phyloP scores from a whole-genome alignment of 2,113 vertebrate species.

The Ivindomyrus marchei region DNA sequence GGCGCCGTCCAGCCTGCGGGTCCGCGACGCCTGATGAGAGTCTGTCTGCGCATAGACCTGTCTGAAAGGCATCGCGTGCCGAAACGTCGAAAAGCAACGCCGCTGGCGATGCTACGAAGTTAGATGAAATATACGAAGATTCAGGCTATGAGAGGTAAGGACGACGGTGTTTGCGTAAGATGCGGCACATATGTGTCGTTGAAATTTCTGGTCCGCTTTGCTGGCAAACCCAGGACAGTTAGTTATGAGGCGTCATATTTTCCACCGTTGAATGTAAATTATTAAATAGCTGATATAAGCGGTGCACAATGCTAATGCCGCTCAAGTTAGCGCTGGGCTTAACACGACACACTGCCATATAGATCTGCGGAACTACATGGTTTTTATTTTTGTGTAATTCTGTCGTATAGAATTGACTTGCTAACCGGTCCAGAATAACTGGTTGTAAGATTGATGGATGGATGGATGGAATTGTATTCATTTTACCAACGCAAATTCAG shows the following conservation, averaged over 20 bases:
- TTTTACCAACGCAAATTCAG: not conserved
- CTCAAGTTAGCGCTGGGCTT: not conserved
- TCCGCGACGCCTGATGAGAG: not conserved
- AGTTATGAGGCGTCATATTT: slow-evolving; percentile 1
- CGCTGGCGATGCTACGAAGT: not conserved
- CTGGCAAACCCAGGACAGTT: not conserved
- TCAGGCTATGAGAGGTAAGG: slow-evolving; percentile 12
- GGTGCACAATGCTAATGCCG: not conserved
- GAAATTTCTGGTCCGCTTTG: not conserved
- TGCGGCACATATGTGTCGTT: not conserved
- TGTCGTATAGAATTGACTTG: not conserved
- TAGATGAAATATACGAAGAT: not conserved
- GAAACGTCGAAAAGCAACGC: not conserved
- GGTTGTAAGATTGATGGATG: not conserved
- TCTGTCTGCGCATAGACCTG: not conserved
- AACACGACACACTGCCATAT: not conserved
- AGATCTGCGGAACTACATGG: not conserved
- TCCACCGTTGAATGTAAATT: not conserved
- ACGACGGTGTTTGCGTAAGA: not conserved
- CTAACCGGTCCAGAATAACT: not conserved
- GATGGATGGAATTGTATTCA: not conserved
- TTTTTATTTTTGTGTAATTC: not conserved
- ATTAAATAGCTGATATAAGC: not conserved
- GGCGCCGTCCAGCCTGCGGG: not conserved
- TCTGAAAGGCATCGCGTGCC: not conserved